Percentiles rank a stretch among this genome's conserved stretches.
These are phyloP conservation scores for Matsumurasca onukii DNA, from an alignment of 1,140 invertebrate species.

Conservation along the genomic window DNA sequence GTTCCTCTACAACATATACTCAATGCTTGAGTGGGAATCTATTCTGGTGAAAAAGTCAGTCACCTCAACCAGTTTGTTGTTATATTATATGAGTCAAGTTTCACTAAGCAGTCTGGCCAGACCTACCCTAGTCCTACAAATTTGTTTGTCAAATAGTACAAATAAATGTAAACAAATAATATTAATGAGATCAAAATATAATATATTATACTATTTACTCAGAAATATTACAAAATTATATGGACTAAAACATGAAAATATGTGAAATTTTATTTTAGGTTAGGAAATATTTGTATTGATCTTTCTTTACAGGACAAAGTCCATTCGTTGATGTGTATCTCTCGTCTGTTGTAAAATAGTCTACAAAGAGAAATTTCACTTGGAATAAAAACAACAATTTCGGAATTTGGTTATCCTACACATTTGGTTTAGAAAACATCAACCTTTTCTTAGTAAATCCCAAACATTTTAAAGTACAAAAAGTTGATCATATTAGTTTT, in stretches of 20 bases:
- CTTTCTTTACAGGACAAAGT: background rate
- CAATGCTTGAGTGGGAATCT: background rate
- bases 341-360: background rate
- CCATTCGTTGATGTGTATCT: background rate
- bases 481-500: too few relatives aligned
- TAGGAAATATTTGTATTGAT: slow-evolving; percentile 12
- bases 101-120: slow-evolving; percentile 15
- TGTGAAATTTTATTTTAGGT: slow-evolving; percentile 13
- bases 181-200: slow-evolving; percentile 21
- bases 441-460: too few relatives aligned
- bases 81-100: background rate
- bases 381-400: background rate
- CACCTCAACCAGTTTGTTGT: slow-evolving; percentile 6
- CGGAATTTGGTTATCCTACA: too few relatives aligned
- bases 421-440: too few relatives aligned
- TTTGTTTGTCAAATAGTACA: slow-evolving; percentile 30
- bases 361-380: slow-evolving; percentile 1
- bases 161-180: slow-evolving; percentile 28
- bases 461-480: too few relatives aligned
- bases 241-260: slow-evolving; percentile 3
- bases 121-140: slow-evolving; percentile 17
- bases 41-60: background rate
- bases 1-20: too few relatives aligned
- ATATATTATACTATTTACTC: slow-evolving; percentile 22
- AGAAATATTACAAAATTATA: slow-evolving; percentile 15